phyloP scores from a whole-genome alignment of 1,140 invertebrate species.

The Coenobita brevimanus region DNA sequence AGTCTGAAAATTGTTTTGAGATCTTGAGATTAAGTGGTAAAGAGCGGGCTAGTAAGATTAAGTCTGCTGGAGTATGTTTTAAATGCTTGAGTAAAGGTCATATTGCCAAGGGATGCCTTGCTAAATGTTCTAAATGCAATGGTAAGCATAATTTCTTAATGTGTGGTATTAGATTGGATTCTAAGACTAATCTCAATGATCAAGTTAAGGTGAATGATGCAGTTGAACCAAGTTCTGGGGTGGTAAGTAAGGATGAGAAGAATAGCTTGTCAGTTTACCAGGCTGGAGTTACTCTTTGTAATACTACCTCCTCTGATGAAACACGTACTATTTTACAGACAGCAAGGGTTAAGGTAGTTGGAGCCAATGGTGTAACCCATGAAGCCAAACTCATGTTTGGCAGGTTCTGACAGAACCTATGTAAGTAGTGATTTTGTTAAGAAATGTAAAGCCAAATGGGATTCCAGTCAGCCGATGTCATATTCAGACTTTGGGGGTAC shows the following conservation, averaged over 20 bases:
- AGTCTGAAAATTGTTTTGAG: conserved; percentile 4
- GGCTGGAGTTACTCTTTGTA: neutral
- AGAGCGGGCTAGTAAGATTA: conserved; percentile 18
- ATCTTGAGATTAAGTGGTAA: neutral
- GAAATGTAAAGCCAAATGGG: too few species aligned
- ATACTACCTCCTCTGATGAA: neutral
- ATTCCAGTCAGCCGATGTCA: too few species aligned
- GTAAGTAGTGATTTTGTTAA: too few species aligned
- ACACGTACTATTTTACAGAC: conserved; percentile 3
- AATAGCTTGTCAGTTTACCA: neutral
- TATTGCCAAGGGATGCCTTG: neutral
- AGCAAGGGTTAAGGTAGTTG: conserved; percentile 7
- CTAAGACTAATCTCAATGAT: neutral
- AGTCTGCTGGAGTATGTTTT: neutral
- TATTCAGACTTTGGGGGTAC: too few species aligned
- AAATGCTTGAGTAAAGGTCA: conserved; percentile 3
- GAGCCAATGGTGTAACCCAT: neutral
- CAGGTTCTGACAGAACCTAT: too few species aligned
- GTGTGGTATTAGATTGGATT: neutral
- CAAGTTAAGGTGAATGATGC: too few species aligned
- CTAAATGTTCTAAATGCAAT: conserved; percentile 23
- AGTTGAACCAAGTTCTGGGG: neutral
- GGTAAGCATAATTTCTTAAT: conserved; percentile 5
- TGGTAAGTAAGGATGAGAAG: neutral
- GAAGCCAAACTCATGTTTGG: neutral